Percentiles rank a stretch among this genome's conserved stretches.
Conservation (phyloP, 2,888 invertebrate genomes). For the Chloroclystis v-ata region DNA sequence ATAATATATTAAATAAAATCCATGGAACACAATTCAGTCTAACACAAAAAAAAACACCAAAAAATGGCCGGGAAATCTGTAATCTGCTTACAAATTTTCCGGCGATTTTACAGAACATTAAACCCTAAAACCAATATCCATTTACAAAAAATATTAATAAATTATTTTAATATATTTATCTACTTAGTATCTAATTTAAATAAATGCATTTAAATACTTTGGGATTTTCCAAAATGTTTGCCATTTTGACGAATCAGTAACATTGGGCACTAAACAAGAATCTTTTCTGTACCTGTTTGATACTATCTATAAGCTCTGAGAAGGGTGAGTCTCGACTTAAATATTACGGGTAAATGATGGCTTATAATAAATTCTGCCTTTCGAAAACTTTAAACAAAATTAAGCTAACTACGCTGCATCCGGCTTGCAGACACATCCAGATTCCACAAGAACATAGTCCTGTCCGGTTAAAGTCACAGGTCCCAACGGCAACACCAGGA, state of each 20-base stretch:
- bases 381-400: background rate
- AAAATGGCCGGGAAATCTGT: slow-evolving; percentile 61
- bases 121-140: slow-evolving; percentile 34
- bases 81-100: slow-evolving; percentile 38
- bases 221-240: background rate
- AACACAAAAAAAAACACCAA: slow-evolving; percentile 59
- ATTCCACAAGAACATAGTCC: slow-evolving; percentile 96
- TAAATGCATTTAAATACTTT: slow-evolving; percentile 23
- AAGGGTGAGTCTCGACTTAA: no score
- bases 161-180: slow-evolving; percentile 12
- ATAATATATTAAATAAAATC: slow-evolving; percentile 24
- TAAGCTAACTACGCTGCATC: slow-evolving; percentile 35
- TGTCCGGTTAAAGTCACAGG: slow-evolving; percentile 94
- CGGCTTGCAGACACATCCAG: slow-evolving; percentile 93
- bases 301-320: no score
- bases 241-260: no score
- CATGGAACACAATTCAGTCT: slow-evolving; percentile 35
- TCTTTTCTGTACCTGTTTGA: no score
- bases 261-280: no score
- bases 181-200: slow-evolving; percentile 12
- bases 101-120: slow-evolving; percentile 57
- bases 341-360: no score
- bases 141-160: slow-evolving; percentile 18
- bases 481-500: slow-evolving; percentile 92
- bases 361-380: no score